Percentiles rank a stretch among this genome's conserved stretches.
Conservation (phyloP, 2,888 invertebrate genomes). For the Thalpophila matura region DNA sequence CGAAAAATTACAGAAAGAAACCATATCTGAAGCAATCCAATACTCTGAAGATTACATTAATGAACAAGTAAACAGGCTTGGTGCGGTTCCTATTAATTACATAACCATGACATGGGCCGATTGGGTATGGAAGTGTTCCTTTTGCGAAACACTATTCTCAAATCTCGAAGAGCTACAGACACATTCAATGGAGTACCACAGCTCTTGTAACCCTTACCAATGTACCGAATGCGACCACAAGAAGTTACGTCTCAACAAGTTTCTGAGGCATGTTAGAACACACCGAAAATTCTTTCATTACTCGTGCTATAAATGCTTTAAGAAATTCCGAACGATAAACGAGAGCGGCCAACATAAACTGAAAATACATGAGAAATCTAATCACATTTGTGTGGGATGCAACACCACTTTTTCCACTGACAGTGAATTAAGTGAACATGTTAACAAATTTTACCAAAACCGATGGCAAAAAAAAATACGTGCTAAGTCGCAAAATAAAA, state of each 20-base stretch:
- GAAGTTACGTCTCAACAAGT: slow-evolving; percentile 72
- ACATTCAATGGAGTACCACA: slow-evolving; percentile 91
- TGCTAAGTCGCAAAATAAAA: slow-evolving; percentile 65
- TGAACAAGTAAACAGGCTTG: slow-evolving; percentile 49
- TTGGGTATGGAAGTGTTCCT: slow-evolving; percentile 78
- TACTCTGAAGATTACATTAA: slow-evolving; percentile 8
- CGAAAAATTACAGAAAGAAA: background rate
- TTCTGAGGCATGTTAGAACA: slow-evolving; percentile 89
- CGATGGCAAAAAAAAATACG: slow-evolving; percentile 71
- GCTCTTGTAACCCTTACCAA: slow-evolving; percentile 91
- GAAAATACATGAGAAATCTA: slow-evolving; percentile 60
- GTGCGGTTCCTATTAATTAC: slow-evolving; percentile 68
- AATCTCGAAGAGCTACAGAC: slow-evolving; percentile 82
- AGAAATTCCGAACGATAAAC: slow-evolving; percentile 64
- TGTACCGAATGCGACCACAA: slow-evolving; percentile 91
- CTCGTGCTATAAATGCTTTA: slow-evolving; percentile 77
- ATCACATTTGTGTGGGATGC: slow-evolving; percentile 75
- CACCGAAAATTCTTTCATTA: slow-evolving; percentile 91
- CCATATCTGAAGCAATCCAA: background rate
- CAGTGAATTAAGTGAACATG: slow-evolving; percentile 72
- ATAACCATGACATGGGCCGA: slow-evolving; percentile 77
- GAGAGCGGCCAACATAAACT: slow-evolving; percentile 66
- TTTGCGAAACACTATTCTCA: slow-evolving; percentile 76
- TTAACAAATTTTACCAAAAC: slow-evolving; percentile 67
- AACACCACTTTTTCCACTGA: slow-evolving; percentile 68